Percentiles rank a stretch among this genome's conserved stretches.
Evolutionary conservation across 2,797 vertebrate species (phyloP).

Genomic region (Syngnathus rostellatus): DNA sequence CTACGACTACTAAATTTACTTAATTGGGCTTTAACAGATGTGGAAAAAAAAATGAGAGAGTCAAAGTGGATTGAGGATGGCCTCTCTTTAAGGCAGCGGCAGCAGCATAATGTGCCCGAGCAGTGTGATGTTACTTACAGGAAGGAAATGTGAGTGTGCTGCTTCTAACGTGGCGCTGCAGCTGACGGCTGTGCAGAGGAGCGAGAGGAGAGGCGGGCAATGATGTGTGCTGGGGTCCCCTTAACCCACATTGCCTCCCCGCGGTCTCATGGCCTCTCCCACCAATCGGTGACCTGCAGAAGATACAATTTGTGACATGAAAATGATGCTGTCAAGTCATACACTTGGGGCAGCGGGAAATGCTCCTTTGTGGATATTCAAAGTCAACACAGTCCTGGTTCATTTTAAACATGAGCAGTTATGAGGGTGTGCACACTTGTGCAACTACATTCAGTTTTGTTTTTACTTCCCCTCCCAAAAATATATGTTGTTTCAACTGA

Average conservation of each 20-base stretch:
- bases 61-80: too few relatives aligned
- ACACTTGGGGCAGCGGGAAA: neutral
- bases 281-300: slow-evolving; percentile 42
- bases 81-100: too few relatives aligned
- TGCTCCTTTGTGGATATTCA: neutral
- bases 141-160: slow-evolving; percentile 42
- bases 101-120: too few relatives aligned
- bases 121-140: slow-evolving; percentile 42
- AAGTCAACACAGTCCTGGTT: too few relatives aligned
- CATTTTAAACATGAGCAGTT: too few relatives aligned
- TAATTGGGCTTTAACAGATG: too few relatives aligned
- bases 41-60: too few relatives aligned
- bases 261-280: slow-evolving; percentile 36
- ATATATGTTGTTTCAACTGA: too few relatives aligned
- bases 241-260: slow-evolving; percentile 65
- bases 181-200: slow-evolving; percentile 41
- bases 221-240: slow-evolving; percentile 43
- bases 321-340: neutral
- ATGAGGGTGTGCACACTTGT: too few relatives aligned
- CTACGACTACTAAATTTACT: too few relatives aligned
- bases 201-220: slow-evolving; percentile 29
- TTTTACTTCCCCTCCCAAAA: too few relatives aligned
- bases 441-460: too few relatives aligned
- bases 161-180: slow-evolving; percentile 39
- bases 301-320: neutral